A percentile compares a stretch with the other conserved stretches of the same genome.
phyloP scores from a whole-genome alignment of 92 coral and sea anemone species.

The Muricea muricata region DNA sequence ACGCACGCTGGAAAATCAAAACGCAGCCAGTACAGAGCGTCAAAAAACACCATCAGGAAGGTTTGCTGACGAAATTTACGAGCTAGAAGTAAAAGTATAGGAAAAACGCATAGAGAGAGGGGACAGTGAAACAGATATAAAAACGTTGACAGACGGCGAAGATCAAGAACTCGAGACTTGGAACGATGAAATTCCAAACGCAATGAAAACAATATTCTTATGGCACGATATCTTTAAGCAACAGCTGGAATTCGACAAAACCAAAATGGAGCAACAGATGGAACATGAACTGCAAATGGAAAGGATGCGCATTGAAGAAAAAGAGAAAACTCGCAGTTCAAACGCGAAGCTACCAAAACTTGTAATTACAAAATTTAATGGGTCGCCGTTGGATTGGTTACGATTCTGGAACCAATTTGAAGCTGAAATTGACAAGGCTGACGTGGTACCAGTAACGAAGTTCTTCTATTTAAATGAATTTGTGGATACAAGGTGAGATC shows the following conservation, averaged over 20 bases:
- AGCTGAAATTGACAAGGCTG: too few relatives aligned
- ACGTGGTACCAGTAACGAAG: too few relatives aligned
- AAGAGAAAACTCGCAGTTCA: neutral
- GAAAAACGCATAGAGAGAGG: slow-evolving; percentile 2
- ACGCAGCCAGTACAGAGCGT: too few relatives aligned
- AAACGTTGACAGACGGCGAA: neutral
- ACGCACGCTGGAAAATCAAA: too few relatives aligned
- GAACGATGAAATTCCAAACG: neutral
- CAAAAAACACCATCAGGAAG: too few relatives aligned
- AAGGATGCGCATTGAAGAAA: neutral
- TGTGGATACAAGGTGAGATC: slow-evolving; percentile 53
- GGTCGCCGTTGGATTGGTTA: slow-evolving; percentile 44
- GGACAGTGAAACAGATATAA: slow-evolving; percentile 5
- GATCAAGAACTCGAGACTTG: slow-evolving; percentile 8
- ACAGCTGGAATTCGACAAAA: slow-evolving; percentile 31
- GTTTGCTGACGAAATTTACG: slow-evolving; percentile 27
- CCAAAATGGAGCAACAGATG: neutral
- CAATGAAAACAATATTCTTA: neutral
- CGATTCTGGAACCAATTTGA: too few relatives aligned
- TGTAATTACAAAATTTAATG: slow-evolving; percentile 19
- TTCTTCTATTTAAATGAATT: too few relatives aligned
- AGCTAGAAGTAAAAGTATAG: slow-evolving; percentile 41
- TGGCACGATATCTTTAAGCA: slow-evolving; percentile 24
- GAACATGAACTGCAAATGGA: neutral
- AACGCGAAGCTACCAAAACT: slow-evolving; percentile 35